Evolutionary conservation across 2,797 vertebrate genomes (phyloP).

Genomic region (Enteromius viviparus): DNA sequence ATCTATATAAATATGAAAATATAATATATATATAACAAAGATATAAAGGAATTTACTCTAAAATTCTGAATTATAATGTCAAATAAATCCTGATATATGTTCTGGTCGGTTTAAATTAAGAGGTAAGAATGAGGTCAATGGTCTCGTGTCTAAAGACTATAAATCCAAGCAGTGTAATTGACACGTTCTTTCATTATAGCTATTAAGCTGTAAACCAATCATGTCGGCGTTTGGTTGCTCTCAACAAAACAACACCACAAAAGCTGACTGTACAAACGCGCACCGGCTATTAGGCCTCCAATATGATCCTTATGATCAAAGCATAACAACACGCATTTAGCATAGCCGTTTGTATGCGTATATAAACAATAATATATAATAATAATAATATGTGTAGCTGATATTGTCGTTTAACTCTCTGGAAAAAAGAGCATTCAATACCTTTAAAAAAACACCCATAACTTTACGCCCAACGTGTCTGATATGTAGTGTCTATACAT

Average conservation of each 20-base stretch:
- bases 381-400: not conserved
- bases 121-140: not conserved
- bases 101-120: not conserved
- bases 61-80: not conserved
- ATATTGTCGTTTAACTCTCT: not conserved
- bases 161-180: slow-evolving; percentile 8
- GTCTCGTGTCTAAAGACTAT: slow-evolving; percentile 13
- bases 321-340: not conserved
- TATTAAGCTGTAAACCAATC: slow-evolving; percentile 12
- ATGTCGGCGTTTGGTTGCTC: not conserved
- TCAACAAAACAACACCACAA: not conserved
- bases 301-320: not conserved
- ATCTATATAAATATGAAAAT: not conserved
- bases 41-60: not conserved
- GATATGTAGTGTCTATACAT: not conserved
- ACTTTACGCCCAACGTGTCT: not conserved
- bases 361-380: not conserved
- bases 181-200: not conserved
- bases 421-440: too few relatives aligned
- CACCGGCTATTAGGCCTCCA: not conserved
- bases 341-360: not conserved
- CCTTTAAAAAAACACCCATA: not conserved
- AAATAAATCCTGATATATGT: not conserved
- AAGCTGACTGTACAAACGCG: not conserved
- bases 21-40: not conserved